These are phyloP conservation scores for Andrena marginata DNA, from an alignment of 2,888 invertebrate species.

Conservation along the genomic window DNA sequence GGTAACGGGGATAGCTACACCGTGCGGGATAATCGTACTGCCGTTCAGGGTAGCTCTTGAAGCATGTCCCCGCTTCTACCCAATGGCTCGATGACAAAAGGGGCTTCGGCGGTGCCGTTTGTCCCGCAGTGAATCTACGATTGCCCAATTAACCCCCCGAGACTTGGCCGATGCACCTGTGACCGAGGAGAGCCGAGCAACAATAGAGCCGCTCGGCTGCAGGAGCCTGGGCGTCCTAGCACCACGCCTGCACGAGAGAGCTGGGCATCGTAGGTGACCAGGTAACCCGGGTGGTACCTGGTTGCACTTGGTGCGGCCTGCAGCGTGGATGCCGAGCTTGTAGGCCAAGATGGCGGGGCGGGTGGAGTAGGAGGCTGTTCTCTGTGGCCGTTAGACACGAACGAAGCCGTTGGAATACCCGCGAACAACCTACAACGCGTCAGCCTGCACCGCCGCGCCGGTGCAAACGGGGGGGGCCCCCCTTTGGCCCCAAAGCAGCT, in stretches of 20 bases:
- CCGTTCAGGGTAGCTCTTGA: no score
- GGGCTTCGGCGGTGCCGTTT: no score
- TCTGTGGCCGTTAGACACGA: constrained; percentile 56
- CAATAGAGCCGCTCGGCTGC: not conserved
- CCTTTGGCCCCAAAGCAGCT: constrained; percentile 61
- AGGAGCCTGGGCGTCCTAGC: constrained; percentile 11
- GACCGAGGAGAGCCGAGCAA: constrained; percentile 20
- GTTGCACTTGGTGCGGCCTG: constrained; percentile 76
- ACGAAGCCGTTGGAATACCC: constrained; percentile 59
- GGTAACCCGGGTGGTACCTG: constrained; percentile 78
- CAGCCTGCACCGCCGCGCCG: constrained; percentile 46
- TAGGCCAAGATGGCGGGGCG: constrained; percentile 67
- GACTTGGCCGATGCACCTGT: not conserved
- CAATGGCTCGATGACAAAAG: no score
- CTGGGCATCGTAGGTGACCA: constrained; percentile 75
- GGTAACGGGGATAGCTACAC: not conserved
- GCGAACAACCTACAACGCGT: constrained; percentile 57
- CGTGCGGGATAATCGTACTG: no score
- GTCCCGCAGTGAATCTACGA: no score
- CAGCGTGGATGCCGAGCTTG: constrained; percentile 60
- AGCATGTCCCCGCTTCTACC: no score
- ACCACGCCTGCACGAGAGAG: constrained; percentile 71
- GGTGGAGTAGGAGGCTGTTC: constrained; percentile 70
- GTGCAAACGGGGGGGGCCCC: constrained; percentile 45
- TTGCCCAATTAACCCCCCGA: no score